phyloP scores from a whole-genome alignment of 2,113 vertebrate genomes.

The Rutilus rutilus region DNA sequence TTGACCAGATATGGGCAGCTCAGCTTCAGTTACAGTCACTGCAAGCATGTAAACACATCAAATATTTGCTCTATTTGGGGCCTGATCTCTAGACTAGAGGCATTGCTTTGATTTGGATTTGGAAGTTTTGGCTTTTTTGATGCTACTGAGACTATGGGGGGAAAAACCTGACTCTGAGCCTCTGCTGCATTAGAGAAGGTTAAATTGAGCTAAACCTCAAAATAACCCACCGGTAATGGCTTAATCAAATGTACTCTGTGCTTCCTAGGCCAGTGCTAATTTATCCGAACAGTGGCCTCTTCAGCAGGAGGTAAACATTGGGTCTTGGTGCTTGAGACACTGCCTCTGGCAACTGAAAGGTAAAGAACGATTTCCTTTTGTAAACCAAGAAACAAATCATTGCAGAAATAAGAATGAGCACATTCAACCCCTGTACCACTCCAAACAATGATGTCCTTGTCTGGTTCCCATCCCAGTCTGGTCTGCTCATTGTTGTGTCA shows the following conservation, averaged over 20 bases:
- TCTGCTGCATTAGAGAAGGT: not conserved
- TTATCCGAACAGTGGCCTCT: slow-evolving; percentile 37
- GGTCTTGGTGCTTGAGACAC: not conserved
- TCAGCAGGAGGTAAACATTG: slow-evolving; percentile 32
- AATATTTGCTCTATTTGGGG: slow-evolving; percentile 38
- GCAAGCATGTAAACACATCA: slow-evolving; percentile 45
- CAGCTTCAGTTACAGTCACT: slow-evolving; percentile 23
- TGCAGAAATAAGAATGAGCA: not conserved
- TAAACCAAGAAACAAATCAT: slow-evolving; percentile 20
- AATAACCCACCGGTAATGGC: slow-evolving; percentile 53
- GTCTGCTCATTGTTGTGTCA: slow-evolving; percentile 39
- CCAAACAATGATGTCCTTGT: slow-evolving; percentile 48
- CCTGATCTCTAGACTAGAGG: slow-evolving; percentile 26
- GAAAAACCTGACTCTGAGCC: slow-evolving; percentile 13
- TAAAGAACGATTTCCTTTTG: slow-evolving; percentile 4
- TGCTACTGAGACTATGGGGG: slow-evolving; percentile 21
- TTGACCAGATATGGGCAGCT: slow-evolving; percentile 42
- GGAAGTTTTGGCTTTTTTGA: slow-evolving; percentile 10
- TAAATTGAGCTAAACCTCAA: slow-evolving; percentile 41
- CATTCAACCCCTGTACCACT: slow-evolving; percentile 8
- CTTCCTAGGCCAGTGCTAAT: slow-evolving; percentile 20
- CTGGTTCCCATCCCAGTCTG: slow-evolving; percentile 23
- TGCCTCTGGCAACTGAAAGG: not conserved
- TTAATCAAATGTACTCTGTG: slow-evolving; percentile 58
- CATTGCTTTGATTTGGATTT: slow-evolving; percentile 32